phyloP scores from a whole-genome alignment of 2,888 invertebrate genomes.

The Dynastes grantii region DNA sequence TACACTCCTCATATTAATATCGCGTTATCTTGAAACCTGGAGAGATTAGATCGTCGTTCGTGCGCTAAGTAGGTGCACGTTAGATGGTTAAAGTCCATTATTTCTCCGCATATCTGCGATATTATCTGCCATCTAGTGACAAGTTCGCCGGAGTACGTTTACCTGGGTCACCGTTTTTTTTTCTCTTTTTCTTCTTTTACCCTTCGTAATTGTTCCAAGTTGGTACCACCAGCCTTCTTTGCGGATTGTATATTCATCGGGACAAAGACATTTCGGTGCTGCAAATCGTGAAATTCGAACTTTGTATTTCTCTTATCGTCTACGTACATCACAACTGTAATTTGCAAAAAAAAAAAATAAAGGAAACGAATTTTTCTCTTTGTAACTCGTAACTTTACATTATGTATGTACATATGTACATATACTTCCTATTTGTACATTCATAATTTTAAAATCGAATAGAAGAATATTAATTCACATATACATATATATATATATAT shows the following conservation, averaged over 20 bases:
- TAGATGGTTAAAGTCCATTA: slow-evolving; percentile 52
- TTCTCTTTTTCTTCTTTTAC: neutral
- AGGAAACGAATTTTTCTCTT: too few relatives aligned
- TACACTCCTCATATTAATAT: slow-evolving; percentile 57
- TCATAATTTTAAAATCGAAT: too few relatives aligned
- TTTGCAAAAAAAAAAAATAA: too few relatives aligned
- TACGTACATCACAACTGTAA: too few relatives aligned
- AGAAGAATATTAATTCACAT: too few relatives aligned
- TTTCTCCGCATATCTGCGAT: slow-evolving; percentile 51
- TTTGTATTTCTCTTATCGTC: neutral
- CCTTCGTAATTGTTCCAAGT: slow-evolving; percentile 11
- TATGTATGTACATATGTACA: too few relatives aligned
- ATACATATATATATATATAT: too few relatives aligned
- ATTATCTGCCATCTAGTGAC: slow-evolving; percentile 46
- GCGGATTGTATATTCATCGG: neutral
- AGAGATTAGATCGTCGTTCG: slow-evolving; percentile 59
- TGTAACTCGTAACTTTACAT: too few relatives aligned
- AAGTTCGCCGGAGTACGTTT: slow-evolving; percentile 8
- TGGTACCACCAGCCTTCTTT: neutral
- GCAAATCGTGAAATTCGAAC: neutral
- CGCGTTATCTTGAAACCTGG: slow-evolving; percentile 56
- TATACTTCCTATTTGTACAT: too few relatives aligned
- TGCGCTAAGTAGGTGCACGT: slow-evolving; percentile 55
- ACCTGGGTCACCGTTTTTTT: slow-evolving; percentile 22
- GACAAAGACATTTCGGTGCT: neutral